phyloP scores from a whole-genome alignment of 1,140 invertebrate genomes.

The Penaeus vannamei region DNA sequence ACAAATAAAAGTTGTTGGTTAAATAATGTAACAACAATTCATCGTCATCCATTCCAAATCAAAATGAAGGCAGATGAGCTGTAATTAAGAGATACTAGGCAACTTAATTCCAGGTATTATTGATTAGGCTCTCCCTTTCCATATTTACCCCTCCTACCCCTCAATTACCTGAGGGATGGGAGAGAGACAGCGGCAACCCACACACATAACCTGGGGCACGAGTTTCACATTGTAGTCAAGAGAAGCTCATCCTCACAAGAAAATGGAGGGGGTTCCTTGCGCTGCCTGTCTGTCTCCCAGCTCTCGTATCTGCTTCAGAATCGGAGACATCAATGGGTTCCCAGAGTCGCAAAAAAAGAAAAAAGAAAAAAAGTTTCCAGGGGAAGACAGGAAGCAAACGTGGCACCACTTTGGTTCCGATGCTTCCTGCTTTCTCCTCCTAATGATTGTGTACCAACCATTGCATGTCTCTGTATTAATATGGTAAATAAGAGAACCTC shows the following conservation, averaged over 20 bases:
- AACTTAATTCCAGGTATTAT: constrained; percentile 64
- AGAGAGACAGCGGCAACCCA: constrained; percentile 42
- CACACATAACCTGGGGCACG: constrained; percentile 27
- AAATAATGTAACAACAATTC: constrained; percentile 64
- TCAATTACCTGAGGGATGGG: constrained; percentile 48
- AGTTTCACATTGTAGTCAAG: constrained; percentile 36
- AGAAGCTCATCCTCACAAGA: constrained; percentile 46
- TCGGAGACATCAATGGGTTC: constrained; percentile 60
- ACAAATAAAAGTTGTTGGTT: constrained; percentile 65
- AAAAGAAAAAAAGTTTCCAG: background rate
- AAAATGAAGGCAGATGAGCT: constrained; percentile 65
- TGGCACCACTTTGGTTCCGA: constrained; percentile 27
- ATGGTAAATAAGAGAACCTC: constrained; percentile 56
- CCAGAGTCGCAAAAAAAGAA: constrained; percentile 35
- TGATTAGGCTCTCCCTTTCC: constrained; percentile 63
- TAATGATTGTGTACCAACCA: constrained; percentile 54
- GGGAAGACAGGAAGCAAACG: constrained; percentile 46
- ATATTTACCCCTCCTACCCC: constrained; percentile 48
- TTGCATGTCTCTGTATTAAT: constrained; percentile 62
- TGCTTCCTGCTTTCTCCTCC: constrained; percentile 45
- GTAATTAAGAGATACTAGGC: constrained; percentile 63
- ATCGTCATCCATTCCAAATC: constrained; percentile 66
- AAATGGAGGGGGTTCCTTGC: constrained; percentile 35
- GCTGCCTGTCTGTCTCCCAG: constrained; percentile 44
- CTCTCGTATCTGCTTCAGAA: constrained; percentile 44